Evolutionary conservation across 2,888 invertebrate genomes (phyloP), one percentile per base, ranked within the genome.

Genomic region (Zonitis immaculata): DNA sequence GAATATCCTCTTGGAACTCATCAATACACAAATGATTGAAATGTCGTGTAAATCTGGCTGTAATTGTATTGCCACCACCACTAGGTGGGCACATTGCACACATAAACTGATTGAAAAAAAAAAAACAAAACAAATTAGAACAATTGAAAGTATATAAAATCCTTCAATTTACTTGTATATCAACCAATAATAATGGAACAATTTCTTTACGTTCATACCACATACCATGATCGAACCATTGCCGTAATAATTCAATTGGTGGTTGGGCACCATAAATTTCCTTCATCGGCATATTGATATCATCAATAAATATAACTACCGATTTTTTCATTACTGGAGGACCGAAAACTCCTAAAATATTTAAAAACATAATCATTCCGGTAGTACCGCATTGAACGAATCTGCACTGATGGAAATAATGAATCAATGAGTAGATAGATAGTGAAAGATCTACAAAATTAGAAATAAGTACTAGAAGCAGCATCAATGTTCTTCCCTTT

Each of bases 231-330:
- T 91, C 91, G 52, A 87, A 75, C 62, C 84, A 82, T 77, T 91
- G 90, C 49, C 93, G 81, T 20, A 95, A 77, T 22, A 96, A 76
- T 77, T 95, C 95, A 52, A 95, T 89, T 0, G 95, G 91, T 6
- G 95, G 93, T 70, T 95, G 95, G 8, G 94, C 89, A 7, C 95
- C 95, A 66, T 94, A 95, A 0, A 86, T 85, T 73, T 88, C 93
- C 66, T 87, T 77, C 69, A 84, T 85, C 0, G 95, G 95, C 94
- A 95, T 94, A 69, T 95, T 95, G 0, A 95, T 87, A 69, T 95
- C 95, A 69, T 95, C 95, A 18, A 95, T 88, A 67, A 95, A 93
- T n/a, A n/a, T n/a, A 44, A 95, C 85, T 11, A 96, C 88, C 74
- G 88, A 86, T 66, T 86, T 85, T 72, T 93, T 95, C 4, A 93